A percentile compares a stretch with the other conserved stretches of the same genome.
phyloP scores from a whole-genome alignment of 2,113 vertebrate genomes.

The Grammomys surdaster region DNA sequence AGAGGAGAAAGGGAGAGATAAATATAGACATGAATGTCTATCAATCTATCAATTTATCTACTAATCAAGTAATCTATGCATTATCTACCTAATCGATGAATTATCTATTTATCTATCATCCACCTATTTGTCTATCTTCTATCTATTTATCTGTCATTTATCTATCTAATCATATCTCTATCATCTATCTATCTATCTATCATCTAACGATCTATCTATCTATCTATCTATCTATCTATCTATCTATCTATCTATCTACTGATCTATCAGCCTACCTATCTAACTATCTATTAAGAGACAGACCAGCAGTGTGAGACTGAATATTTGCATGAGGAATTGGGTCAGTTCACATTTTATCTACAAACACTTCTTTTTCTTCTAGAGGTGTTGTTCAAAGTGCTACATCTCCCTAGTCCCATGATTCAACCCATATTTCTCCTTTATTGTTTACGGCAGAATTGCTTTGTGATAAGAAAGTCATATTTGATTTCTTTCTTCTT shows the following conservation, averaged over 20 bases:
- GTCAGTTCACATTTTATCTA: neutral
- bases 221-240: neutral
- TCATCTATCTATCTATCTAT: neutral
- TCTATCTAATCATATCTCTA: too few relatives aligned
- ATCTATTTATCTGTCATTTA: neutral
- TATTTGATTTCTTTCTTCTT: neutral
- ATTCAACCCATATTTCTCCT: neutral
- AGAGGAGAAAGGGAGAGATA: neutral
- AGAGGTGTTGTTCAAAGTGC: neutral
- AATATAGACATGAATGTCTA: neutral
- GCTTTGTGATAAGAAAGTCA: neutral
- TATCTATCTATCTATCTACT: neutral
- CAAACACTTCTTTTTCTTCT: neutral
- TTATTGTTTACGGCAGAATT: neutral
- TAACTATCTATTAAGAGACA: neutral
- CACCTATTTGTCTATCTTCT: neutral
- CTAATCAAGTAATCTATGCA: neutral
- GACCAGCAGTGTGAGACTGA: neutral
- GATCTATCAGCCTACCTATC: neutral
- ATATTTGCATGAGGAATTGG: neutral
- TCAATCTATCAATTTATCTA: neutral
- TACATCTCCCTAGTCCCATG: neutral
- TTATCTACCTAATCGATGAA: neutral
- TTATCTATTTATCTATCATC: neutral
- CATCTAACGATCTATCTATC: neutral